These are phyloP conservation scores for Urocitellus parryii DNA, from an alignment of 2,113 vertebrate species.

Conservation along the genomic window DNA sequence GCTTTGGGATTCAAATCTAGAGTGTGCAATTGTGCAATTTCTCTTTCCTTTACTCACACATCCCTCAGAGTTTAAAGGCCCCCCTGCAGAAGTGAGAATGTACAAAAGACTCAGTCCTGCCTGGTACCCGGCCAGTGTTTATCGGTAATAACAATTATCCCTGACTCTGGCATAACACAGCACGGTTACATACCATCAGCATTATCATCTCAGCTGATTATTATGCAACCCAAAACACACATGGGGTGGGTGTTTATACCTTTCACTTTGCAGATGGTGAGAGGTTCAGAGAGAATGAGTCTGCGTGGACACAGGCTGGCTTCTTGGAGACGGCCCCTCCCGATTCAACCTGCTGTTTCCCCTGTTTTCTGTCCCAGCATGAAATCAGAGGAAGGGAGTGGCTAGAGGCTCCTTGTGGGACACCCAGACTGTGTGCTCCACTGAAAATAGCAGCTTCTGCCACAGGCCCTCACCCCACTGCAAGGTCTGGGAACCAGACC, in stretches of 20 bases:
- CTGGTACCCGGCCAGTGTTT: background rate
- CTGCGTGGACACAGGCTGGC: background rate
- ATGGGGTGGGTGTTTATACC: rapidly evolving
- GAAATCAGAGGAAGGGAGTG: background rate
- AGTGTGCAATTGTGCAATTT: background rate
- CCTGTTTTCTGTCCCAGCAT: background rate
- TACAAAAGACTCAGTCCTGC: background rate
- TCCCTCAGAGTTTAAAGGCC: background rate
- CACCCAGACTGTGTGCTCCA: background rate
- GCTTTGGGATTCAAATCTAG: background rate
- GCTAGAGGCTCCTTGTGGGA: background rate
- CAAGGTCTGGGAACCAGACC: background rate
- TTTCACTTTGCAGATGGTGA: background rate
- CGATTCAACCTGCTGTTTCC: background rate
- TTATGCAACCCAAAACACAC: background rate
- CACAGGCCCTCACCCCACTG: background rate
- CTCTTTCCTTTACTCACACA: background rate
- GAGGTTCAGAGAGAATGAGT: background rate
- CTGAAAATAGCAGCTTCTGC: background rate
- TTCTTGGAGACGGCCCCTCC: background rate
- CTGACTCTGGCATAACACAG: background rate
- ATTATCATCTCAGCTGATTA: background rate
- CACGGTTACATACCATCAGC: rapidly evolving
- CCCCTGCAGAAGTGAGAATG: background rate
- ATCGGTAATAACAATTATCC: background rate